Conservation (phyloP, 2,113 vertebrate species). For the Nothobranchius kuhntae region DNA sequence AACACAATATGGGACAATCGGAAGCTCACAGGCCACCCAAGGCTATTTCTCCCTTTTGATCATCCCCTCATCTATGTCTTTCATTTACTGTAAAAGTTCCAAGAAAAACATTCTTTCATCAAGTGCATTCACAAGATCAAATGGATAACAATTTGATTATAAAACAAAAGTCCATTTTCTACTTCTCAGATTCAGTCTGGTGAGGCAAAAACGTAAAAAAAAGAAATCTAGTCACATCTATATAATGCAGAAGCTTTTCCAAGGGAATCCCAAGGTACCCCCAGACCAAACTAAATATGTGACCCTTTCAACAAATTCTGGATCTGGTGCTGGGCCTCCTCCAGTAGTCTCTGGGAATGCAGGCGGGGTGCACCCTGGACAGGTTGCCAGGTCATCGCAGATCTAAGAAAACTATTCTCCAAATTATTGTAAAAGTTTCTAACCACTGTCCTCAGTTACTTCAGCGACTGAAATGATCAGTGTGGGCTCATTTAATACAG, state of each 20-base stretch:
- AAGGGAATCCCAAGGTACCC: neutral
- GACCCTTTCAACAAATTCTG: neutral
- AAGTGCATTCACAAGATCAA: constrained; percentile 33
- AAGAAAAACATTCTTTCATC: constrained; percentile 50
- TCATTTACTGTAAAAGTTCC: constrained; percentile 44
- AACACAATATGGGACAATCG: constrained; percentile 54
- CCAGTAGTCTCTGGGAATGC: too few species aligned
- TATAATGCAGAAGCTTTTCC: too few species aligned
- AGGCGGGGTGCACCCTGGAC: too few species aligned
- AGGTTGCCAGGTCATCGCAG: too few species aligned
- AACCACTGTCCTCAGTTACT: too few species aligned
- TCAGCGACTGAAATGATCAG: too few species aligned
- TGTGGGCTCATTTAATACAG: too few species aligned
- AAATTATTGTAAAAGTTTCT: too few species aligned
- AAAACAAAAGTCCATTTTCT: constrained; percentile 17
- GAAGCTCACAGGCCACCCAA: constrained; percentile 62
- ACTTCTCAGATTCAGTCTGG: constrained; percentile 12
- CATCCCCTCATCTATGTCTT: constrained; percentile 32
- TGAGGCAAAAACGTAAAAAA: neutral
- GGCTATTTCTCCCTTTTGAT: constrained; percentile 60
- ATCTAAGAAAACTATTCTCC: too few species aligned
- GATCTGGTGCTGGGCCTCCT: neutral
- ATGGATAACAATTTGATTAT: constrained; percentile 20
- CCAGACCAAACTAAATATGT: neutral
- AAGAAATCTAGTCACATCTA: too few species aligned